Evolutionary conservation across 2,113 vertebrate genomes (phyloP).

Genomic region (Dipodomys ordii): DNA sequence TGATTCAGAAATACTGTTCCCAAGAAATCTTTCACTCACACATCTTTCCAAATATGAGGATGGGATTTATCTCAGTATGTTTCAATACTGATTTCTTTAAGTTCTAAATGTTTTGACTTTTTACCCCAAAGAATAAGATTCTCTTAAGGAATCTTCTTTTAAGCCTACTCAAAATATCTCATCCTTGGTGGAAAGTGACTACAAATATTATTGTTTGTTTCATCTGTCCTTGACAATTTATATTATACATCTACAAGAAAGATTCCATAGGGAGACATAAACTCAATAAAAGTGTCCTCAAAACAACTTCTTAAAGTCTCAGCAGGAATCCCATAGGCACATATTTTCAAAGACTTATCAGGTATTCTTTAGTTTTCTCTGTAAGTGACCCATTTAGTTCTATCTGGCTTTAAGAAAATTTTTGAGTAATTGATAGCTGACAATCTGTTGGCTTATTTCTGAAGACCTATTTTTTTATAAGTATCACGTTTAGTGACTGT

Average conservation of each 20-base stretch:
- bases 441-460: background rate
- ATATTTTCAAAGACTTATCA: background rate
- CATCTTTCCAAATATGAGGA: background rate
- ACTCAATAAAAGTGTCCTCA: background rate
- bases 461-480: background rate
- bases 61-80: background rate
- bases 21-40: background rate
- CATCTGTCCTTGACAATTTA: background rate
- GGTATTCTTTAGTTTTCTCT: background rate
- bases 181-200: background rate
- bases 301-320: constrained; percentile 3
- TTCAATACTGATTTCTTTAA: background rate
- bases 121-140: background rate
- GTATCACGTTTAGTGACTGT: background rate
- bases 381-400: background rate
- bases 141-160: background rate
- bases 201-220: background rate
- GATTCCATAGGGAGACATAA: background rate
- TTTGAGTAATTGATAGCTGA: background rate
- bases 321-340: background rate
- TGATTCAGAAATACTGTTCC: background rate
- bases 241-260: background rate
- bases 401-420: background rate
- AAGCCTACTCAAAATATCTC: constrained; percentile 17
- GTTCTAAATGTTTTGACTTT: background rate